Evolutionary conservation across 2,797 vertebrate genomes (phyloP), one percentile per base, ranked within the genome.

Genomic region (Chelon auratus): DNA sequence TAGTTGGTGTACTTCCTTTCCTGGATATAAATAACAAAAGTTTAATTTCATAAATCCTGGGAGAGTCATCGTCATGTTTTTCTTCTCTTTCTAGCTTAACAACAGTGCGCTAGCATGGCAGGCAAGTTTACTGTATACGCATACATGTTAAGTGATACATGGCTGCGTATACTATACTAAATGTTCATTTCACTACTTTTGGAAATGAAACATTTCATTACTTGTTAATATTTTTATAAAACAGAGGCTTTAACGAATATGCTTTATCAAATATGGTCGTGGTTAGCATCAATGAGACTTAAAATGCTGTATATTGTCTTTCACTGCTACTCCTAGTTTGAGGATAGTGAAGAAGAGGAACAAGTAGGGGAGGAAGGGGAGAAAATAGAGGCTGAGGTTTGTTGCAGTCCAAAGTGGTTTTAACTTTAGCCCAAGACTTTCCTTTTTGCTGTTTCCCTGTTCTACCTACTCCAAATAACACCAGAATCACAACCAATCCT

Each of bases 301-400:
- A 43, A 71, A 43, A 15, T 17, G 56, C 13, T 61, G 50, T 68
- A 9, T 81, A 45, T 77, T 69, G 39, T 87, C 43, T 87, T 87
- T 78, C 54, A 72, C 74, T 43, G 68, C 68, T 39, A 69, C 61
- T 75, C 56, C 51, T 76, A 93, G 91, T 85, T 86, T 84, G 89
- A 92, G 73, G 92, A 93, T 68, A 91, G 75, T 85, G 92, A 92
- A 72, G 90, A 82, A 40, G 39, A 40, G 39, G 39, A 40, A 40
- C 86, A 85, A 77, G 71, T 81, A 61, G 81, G 75, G 63, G 87
- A 88, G 61, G 77, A 87, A 80, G 86, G 76, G 67, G 83, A 88
- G 70, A 63, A 84, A 64, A 55, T 83, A 65, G 86, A 90, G 82
- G 66, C 75, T 66, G 85, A 92, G 93, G 91, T 94, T 93, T 90